phyloP scores from a whole-genome alignment of 1,140 invertebrate species.

The Macrocentrus cingulum region DNA sequence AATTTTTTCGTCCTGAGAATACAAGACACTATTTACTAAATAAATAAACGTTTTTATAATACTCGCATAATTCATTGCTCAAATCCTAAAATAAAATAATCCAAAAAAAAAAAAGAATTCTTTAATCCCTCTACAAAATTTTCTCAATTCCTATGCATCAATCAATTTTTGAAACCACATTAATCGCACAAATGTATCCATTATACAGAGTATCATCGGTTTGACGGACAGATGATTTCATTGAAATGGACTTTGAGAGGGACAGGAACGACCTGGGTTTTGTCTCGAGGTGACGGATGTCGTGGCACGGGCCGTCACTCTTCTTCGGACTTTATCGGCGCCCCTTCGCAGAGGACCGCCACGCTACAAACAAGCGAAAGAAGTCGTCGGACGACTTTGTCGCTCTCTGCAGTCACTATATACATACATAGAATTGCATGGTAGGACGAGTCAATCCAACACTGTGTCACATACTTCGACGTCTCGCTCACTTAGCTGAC shows the following conservation, averaged over 20 bases:
- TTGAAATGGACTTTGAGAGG: constrained; percentile 28
- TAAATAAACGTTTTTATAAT: too few relatives aligned
- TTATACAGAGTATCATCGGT: constrained; percentile 22
- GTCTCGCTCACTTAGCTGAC: constrained; percentile 7
- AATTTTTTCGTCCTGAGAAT: too few relatives aligned
- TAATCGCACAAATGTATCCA: too few relatives aligned
- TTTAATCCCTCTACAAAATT: too few relatives aligned
- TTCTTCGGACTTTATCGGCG: constrained; percentile 33
- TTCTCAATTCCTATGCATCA: too few relatives aligned
- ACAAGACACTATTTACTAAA: too few relatives aligned
- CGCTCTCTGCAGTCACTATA: constrained; percentile 32
- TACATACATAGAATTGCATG: constrained; percentile 29
- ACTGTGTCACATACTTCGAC: constrained; percentile 43
- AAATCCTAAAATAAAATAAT: too few relatives aligned
- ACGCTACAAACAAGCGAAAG: constrained; percentile 43
- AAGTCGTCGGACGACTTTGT: constrained; percentile 56
- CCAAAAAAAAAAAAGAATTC: too few relatives aligned
- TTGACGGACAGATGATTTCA: constrained; percentile 41
- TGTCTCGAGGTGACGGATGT: constrained; percentile 54
- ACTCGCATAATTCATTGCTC: too few relatives aligned
- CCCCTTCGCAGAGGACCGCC: too few relatives aligned
- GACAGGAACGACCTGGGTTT: constrained; percentile 42
- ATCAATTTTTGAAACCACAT: too few relatives aligned
- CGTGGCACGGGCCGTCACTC: constrained; percentile 47
- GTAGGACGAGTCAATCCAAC: constrained; percentile 53